A percentile compares a stretch with the other conserved stretches of the same genome.
phyloP scores from a whole-genome alignment of 2,113 vertebrate species.

The Coptodon bakossiorum region DNA sequence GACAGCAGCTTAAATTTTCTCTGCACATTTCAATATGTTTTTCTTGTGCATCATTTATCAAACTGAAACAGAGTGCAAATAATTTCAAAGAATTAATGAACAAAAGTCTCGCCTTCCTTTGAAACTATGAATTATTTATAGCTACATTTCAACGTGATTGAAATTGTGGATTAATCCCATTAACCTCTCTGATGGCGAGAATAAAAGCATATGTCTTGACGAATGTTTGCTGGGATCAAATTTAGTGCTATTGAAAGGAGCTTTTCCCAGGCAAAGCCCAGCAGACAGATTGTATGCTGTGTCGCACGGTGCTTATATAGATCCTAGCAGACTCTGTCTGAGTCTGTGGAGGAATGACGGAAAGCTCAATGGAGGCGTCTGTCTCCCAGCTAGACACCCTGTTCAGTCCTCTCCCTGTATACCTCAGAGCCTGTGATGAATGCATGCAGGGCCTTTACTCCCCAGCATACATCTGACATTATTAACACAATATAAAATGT shows the following conservation, averaged over 20 bases:
- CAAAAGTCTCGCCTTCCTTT: slow-evolving; percentile 18
- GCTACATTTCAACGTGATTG: slow-evolving; percentile 51
- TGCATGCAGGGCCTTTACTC: slow-evolving; percentile 31
- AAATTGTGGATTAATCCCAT: slow-evolving; percentile 65
- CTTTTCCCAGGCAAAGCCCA: slow-evolving; percentile 45
- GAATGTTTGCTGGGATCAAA: slow-evolving; percentile 60
- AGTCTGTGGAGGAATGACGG: slow-evolving; percentile 63
- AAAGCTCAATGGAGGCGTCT: slow-evolving; percentile 66
- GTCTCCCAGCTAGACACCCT: slow-evolving; percentile 49
- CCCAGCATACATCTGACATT: slow-evolving; percentile 66
- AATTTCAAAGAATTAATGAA: slow-evolving; percentile 46
- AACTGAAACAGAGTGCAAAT: slow-evolving; percentile 9
- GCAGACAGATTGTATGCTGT: slow-evolving; percentile 55
- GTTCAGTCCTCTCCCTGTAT: slow-evolving; percentile 34
- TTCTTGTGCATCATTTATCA: slow-evolving; percentile 7
- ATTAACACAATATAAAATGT: slow-evolving; percentile 75
- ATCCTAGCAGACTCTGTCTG: slow-evolving; percentile 56
- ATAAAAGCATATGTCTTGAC: slow-evolving; percentile 63
- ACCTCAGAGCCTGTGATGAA: slow-evolving; percentile 54
- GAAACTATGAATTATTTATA: slow-evolving; percentile 61
- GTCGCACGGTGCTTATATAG: slow-evolving; percentile 65
- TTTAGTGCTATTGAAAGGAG: slow-evolving; percentile 54
- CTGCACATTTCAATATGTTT: slow-evolving; percentile 14
- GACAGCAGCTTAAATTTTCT: not conserved
- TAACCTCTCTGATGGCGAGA: slow-evolving; percentile 59